Evolutionary conservation across 2,113 vertebrate genomes (phyloP).

Genomic region (Conger conger): DNA sequence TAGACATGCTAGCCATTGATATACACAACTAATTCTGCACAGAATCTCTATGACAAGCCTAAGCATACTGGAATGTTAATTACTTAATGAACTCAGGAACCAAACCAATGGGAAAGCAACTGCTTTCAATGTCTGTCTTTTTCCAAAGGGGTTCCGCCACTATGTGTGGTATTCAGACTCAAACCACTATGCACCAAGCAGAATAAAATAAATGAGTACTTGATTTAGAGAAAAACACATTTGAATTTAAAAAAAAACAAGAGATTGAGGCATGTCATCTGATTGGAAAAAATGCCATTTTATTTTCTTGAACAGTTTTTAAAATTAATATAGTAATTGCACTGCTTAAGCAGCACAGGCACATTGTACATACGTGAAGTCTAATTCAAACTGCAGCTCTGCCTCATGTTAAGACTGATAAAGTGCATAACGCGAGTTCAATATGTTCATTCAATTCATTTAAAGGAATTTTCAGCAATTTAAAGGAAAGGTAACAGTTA

Average conservation of each 20-base stretch:
- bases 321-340: neutral
- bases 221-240: neutral
- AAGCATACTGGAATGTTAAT: too few species aligned
- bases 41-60: too few species aligned
- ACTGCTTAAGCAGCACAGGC: constrained; percentile 20
- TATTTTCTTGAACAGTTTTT: constrained; percentile 27
- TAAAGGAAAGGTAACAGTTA: constrained; percentile 11
- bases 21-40: too few species aligned
- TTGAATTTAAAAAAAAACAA: neutral
- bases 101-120: too few species aligned
- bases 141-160: too few species aligned
- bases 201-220: too few species aligned
- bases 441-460: constrained; percentile 27
- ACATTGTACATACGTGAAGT: constrained; percentile 27
- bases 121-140: too few species aligned
- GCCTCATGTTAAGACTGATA: constrained; percentile 33
- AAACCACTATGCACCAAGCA: too few species aligned
- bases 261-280: neutral
- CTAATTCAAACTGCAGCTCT: constrained; percentile 19
- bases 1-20: too few species aligned
- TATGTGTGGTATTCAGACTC: too few species aligned
- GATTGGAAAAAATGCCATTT: constrained; percentile 17
- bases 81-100: too few species aligned
- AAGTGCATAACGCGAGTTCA: constrained; percentile 39
- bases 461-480: constrained; percentile 1